A percentile compares a stretch with the other conserved stretches of the same genome.
Evolutionary conservation across 1,140 invertebrate species (phyloP).

Genomic region (Charaxes varanes): DNA sequence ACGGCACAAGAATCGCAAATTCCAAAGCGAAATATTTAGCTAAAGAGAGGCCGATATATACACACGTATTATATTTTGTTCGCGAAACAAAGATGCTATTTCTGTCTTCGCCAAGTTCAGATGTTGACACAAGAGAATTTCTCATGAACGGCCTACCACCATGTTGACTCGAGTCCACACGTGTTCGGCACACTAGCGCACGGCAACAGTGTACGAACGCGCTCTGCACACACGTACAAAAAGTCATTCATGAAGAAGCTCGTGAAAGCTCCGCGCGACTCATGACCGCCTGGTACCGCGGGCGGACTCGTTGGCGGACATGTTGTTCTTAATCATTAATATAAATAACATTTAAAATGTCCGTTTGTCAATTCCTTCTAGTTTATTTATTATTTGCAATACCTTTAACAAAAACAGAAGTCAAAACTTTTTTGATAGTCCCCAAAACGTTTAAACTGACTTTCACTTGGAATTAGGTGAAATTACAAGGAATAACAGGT

Average conservation of each 20-base stretch:
- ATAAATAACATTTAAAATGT: too few relatives aligned
- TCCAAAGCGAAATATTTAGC: too few relatives aligned
- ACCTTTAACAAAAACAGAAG: too few relatives aligned
- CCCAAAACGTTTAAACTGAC: too few relatives aligned
- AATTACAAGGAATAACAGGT: too few relatives aligned
- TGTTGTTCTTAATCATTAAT: too few relatives aligned
- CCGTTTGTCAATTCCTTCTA: too few relatives aligned
- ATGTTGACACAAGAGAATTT: conserved; percentile 69
- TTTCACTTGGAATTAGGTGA: too few relatives aligned
- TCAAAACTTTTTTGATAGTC: too few relatives aligned
- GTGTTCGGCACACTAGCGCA: conserved; percentile 38
- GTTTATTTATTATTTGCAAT: too few relatives aligned
- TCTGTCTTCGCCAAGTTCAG: conserved; percentile 59
- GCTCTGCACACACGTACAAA: conserved; percentile 40
- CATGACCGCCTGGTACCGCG: conserved; percentile 57
- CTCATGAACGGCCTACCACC: conserved; percentile 65
- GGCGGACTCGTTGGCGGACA: conserved; percentile 55
- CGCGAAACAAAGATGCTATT: conserved; percentile 57
- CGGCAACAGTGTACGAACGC: conserved; percentile 15
- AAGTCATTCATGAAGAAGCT: conserved; percentile 49
- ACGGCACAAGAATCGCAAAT: too few relatives aligned
- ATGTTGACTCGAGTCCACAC: conserved; percentile 58
- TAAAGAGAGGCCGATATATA: conserved; percentile 18
- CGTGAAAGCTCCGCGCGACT: conserved; percentile 48
- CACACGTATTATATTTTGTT: conserved; percentile 37